Conservation (phyloP, 2,888 invertebrate species). For the Lomographa bimaculata region DNA sequence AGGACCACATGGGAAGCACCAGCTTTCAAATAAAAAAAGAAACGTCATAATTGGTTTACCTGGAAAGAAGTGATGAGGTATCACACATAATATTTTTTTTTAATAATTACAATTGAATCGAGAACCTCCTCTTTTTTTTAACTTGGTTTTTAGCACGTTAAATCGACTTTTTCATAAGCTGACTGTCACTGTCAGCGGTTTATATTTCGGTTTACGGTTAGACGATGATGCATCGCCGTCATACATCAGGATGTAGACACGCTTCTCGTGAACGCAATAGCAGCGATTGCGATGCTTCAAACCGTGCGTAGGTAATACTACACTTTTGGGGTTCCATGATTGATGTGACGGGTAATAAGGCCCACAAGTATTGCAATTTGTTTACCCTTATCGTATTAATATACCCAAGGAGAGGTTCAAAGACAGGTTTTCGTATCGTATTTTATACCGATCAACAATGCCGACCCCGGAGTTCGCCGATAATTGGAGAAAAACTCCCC, state of each 20-base stretch:
- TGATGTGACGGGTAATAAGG: constrained; percentile 81
- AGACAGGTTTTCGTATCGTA: constrained; percentile 66
- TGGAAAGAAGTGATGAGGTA: no score
- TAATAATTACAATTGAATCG: no score
- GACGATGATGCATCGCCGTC: constrained; percentile 22
- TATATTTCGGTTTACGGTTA: constrained; percentile 22
- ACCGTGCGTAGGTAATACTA: constrained; percentile 57
- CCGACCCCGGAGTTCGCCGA: constrained; percentile 63
- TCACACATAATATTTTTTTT: no score
- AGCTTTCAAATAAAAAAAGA: no score
- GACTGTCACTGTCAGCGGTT: constrained; percentile 17
- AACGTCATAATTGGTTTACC: no score
- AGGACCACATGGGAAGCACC: no score
- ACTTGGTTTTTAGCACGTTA: no score
- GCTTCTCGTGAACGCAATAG: constrained; percentile 23
- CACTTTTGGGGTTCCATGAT: constrained; percentile 73
- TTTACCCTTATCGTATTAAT: constrained; percentile 78
- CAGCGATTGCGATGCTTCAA: constrained; percentile 45
- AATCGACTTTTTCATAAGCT: constrained; percentile 14
- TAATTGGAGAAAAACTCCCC: constrained; percentile 76
- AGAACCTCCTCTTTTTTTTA: no score
- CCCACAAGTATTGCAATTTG: constrained; percentile 80
- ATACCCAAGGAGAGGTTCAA: constrained; percentile 58
- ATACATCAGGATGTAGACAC: constrained; percentile 25
- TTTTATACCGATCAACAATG: constrained; percentile 76